These are phyloP conservation scores for Kryptolebias ocellatus DNA, from an alignment of 2,797 vertebrate species.

Conservation along the genomic window DNA sequence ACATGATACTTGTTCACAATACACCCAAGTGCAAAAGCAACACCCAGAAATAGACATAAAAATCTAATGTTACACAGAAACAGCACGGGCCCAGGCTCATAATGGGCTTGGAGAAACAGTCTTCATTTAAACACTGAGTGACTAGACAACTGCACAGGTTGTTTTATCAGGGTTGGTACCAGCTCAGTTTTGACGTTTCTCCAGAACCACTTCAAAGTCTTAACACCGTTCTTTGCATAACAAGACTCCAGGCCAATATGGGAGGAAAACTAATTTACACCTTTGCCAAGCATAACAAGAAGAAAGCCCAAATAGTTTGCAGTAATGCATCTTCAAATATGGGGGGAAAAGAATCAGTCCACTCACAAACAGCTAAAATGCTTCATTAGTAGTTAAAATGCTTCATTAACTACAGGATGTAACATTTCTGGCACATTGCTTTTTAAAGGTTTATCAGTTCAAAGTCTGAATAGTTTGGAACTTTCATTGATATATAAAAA, in stretches of 20 bases:
- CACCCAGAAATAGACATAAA: slow-evolving; percentile 1
- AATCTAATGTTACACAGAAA: neutral
- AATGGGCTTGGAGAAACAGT: neutral
- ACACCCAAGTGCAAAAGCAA: slow-evolving; percentile 15
- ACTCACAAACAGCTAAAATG: too few relatives aligned
- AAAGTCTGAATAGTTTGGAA: too few relatives aligned
- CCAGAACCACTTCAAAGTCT: slow-evolving; percentile 33
- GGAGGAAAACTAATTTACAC: slow-evolving; percentile 40
- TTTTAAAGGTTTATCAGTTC: too few relatives aligned
- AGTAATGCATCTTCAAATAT: neutral
- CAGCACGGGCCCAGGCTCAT: neutral
- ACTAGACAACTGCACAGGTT: neutral
- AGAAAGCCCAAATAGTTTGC: slow-evolving; percentile 20
- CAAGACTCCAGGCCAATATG: slow-evolving; percentile 27
- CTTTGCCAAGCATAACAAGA: slow-evolving; percentile 26
- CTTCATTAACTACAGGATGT: too few relatives aligned
- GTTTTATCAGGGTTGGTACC: slow-evolving; percentile 27
- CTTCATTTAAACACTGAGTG: neutral
- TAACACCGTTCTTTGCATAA: slow-evolving; percentile 60
- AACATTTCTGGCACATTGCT: too few relatives aligned
- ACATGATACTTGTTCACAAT: slow-evolving; percentile 9
- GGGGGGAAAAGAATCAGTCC: slow-evolving; percentile 1
- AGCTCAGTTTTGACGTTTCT: slow-evolving; percentile 62
- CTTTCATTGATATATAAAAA: too few relatives aligned
- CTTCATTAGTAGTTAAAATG: too few relatives aligned